phyloP scores from a whole-genome alignment of 2,113 vertebrate species.

The Gopherus evgoodei region DNA sequence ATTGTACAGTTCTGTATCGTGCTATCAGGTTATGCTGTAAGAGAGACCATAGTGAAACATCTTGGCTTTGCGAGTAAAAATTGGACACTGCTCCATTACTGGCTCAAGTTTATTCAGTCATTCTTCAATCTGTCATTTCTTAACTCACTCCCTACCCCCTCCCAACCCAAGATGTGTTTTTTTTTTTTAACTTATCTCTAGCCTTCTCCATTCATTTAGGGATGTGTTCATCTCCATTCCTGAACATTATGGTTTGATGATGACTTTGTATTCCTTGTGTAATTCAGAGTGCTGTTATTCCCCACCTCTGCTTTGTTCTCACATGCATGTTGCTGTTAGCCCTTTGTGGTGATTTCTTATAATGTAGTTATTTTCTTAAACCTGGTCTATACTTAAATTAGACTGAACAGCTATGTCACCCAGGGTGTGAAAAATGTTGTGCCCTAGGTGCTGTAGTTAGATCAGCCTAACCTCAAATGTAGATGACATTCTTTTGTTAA shows the following conservation, averaged over 20 bases:
- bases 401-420: neutral
- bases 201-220: neutral
- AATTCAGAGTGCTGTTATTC: neutral
- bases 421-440: neutral
- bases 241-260: neutral
- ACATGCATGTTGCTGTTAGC: neutral
- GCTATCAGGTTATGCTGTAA: no score
- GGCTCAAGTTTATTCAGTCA: neutral
- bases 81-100: neutral
- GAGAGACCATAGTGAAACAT: neutral
- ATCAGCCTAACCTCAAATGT: neutral
- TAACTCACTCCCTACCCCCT: neutral
- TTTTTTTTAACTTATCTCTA: neutral
- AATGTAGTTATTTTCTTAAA: neutral
- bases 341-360: neutral
- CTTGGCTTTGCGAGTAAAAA: neutral
- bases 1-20: neutral
- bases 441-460: neutral
- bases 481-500: neutral
- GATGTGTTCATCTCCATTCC: neutral
- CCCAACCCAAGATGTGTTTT: neutral
- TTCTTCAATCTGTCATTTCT: neutral
- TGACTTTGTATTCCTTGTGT: neutral
- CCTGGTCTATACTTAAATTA: neutral
- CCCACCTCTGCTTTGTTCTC: neutral